These are phyloP conservation scores for Diaphora mendica DNA, from an alignment of 2,888 invertebrate species.

Conservation along the genomic window DNA sequence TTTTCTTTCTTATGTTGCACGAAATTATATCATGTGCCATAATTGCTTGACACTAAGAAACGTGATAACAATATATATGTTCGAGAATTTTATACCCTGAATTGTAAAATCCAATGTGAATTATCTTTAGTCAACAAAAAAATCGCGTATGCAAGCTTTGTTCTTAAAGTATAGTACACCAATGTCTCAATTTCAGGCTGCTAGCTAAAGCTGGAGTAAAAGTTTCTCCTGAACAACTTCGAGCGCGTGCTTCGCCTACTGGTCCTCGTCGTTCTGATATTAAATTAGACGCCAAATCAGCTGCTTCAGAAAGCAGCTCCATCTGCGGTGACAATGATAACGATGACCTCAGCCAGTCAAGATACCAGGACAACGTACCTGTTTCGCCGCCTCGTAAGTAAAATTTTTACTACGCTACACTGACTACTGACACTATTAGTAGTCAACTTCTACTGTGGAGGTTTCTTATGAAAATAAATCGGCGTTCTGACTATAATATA, in stretches of 20 bases:
- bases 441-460: background rate
- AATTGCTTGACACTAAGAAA: background rate
- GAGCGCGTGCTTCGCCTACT: constrained; percentile 94
- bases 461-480: background rate
- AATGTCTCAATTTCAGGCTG: constrained; percentile 78
- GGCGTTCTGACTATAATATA: background rate
- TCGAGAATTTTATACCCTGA: background rate
- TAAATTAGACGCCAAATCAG: constrained; percentile 92
- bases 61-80: background rate
- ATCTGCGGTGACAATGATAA: constrained; percentile 93
- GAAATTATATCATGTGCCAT: background rate
- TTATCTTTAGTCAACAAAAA: no score
- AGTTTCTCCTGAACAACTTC: constrained; percentile 93
- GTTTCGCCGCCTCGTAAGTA: constrained; percentile 88
- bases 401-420: background rate
- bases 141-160: background rate
- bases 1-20: no score
- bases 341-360: constrained; percentile 92
- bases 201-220: constrained; percentile 96
- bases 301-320: constrained; percentile 91
- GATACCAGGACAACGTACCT: constrained; percentile 83
- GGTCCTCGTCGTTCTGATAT: constrained; percentile 92
- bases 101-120: background rate
- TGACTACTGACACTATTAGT: background rate
- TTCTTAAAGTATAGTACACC: background rate